Percentiles rank a stretch among this genome's conserved stretches.
These are phyloP conservation scores for Aphis gossypii DNA, from an alignment of 1,140 invertebrate genomes.

Conservation along the genomic window DNA sequence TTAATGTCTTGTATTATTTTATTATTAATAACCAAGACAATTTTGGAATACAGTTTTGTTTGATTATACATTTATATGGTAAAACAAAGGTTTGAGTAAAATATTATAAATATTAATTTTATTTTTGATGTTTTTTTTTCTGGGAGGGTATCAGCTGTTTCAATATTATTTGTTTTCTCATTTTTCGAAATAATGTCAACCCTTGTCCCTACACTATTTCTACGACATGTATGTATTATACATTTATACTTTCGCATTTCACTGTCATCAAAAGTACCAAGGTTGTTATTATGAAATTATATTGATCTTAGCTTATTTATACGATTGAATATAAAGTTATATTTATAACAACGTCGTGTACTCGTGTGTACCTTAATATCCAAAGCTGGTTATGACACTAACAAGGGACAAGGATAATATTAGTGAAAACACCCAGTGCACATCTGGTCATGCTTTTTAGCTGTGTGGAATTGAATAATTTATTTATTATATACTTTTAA, in stretches of 20 bases:
- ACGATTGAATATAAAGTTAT: background rate
- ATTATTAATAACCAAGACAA: no score
- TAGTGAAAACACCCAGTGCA: background rate
- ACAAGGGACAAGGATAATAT: constrained; percentile 29
- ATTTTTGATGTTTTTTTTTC: background rate
- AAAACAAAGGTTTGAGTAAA: background rate
- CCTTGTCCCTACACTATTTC: background rate
- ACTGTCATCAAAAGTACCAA: background rate
- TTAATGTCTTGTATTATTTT: no score
- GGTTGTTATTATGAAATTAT: constrained; percentile 24
- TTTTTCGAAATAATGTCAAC: background rate
- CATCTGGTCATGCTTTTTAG: background rate
- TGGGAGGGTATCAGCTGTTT: background rate
- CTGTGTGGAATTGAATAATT: background rate
- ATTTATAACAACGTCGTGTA: background rate
- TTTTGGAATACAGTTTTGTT: no score
- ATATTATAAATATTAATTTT: background rate
- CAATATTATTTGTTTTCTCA: background rate
- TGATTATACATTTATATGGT: background rate
- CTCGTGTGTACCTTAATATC: background rate
- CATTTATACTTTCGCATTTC: background rate
- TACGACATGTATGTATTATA: background rate
- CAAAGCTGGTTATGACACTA: constrained; percentile 25
- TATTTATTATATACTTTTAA: no score
- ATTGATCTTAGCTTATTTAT: constrained; percentile 8